Conservation (phyloP, 23 tunicate species). For the Diplosoma virens region DNA sequence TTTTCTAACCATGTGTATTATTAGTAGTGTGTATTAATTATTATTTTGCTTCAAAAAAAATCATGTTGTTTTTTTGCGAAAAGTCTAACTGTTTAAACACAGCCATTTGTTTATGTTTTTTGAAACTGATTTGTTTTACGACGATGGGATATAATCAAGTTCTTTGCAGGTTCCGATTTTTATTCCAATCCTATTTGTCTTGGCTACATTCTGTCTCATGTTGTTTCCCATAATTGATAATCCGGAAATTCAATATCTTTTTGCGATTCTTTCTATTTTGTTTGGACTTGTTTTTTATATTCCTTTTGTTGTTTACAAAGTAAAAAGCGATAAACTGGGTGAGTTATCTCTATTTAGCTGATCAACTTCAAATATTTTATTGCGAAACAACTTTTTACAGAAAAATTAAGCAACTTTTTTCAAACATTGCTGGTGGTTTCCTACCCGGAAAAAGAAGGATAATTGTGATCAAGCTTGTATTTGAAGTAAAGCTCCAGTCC, state of each 20-base stretch:
- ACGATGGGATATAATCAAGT: background rate
- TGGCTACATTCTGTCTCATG: slow-evolving; percentile 51
- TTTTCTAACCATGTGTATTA: too few relatives aligned
- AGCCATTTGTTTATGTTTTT: too few relatives aligned
- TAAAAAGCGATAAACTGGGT: slow-evolving; percentile 58
- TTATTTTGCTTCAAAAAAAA: too few relatives aligned
- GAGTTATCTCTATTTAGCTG: slow-evolving; percentile 32
- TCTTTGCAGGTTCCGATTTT: slow-evolving; percentile 69
- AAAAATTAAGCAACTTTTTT: slow-evolving; percentile 47
- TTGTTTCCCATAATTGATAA: slow-evolving; percentile 79
- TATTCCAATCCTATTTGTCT: slow-evolving; percentile 71
- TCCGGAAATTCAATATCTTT: slow-evolving; percentile 71
- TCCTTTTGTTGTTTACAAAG: slow-evolving; percentile 71
- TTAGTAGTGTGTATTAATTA: too few relatives aligned
- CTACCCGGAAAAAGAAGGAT: slow-evolving; percentile 30
- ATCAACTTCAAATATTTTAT: background rate
- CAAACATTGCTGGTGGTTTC: slow-evolving; percentile 61
- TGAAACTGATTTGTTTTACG: too few relatives aligned
- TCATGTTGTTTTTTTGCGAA: too few relatives aligned
- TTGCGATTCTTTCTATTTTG: slow-evolving; percentile 59
- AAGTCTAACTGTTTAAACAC: too few relatives aligned
- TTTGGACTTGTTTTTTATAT: slow-evolving; percentile 79
- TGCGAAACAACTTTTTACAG: slow-evolving; percentile 28
- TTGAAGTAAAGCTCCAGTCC: too few relatives aligned
- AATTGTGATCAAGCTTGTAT: background rate